These are phyloP conservation scores for Otocyon megalotis DNA, from an alignment of 2,113 vertebrate genomes.

Conservation along the genomic window DNA sequence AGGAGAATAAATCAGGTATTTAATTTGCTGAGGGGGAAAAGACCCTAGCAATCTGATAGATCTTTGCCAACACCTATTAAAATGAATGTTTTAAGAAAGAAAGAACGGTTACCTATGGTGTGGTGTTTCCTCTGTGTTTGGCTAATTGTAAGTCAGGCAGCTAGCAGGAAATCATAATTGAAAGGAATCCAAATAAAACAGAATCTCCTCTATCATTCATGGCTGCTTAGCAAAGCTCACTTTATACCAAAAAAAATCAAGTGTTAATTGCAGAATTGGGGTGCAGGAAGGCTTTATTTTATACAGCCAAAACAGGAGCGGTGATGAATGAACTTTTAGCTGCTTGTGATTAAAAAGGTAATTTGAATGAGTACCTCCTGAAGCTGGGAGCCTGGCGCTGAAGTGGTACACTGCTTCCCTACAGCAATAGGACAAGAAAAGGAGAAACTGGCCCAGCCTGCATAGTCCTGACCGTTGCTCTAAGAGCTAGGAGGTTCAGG, in stretches of 20 bases:
- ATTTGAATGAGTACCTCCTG: background rate
- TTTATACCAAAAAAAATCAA: background rate
- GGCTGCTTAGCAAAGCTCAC: conserved; percentile 19
- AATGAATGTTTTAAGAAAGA: background rate
- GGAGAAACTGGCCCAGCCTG: background rate
- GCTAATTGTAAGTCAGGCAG: background rate
- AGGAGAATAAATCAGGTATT: conserved; percentile 47
- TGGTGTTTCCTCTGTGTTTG: conserved; percentile 33
- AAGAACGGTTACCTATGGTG: background rate
- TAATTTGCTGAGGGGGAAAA: background rate
- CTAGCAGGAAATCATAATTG: conserved; percentile 11
- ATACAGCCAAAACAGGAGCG: conserved; percentile 3
- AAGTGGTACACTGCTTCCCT: background rate
- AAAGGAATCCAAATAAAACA: conserved; percentile 44
- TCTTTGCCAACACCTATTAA: conserved; percentile 5
- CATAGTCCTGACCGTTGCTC: background rate
- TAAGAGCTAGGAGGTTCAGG: background rate
- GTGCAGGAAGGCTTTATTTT: conserved; percentile 7
- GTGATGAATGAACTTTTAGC: background rate
- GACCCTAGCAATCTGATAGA: background rate
- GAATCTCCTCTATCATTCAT: background rate
- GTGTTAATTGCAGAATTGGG: background rate
- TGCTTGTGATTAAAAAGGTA: background rate
- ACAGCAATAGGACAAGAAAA: background rate
- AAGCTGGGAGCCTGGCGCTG: background rate